A percentile compares a stretch with the other conserved stretches of the same genome.
Conservation (phyloP, 2,113 vertebrate genomes). For the Megaptera novaeangliae region DNA sequence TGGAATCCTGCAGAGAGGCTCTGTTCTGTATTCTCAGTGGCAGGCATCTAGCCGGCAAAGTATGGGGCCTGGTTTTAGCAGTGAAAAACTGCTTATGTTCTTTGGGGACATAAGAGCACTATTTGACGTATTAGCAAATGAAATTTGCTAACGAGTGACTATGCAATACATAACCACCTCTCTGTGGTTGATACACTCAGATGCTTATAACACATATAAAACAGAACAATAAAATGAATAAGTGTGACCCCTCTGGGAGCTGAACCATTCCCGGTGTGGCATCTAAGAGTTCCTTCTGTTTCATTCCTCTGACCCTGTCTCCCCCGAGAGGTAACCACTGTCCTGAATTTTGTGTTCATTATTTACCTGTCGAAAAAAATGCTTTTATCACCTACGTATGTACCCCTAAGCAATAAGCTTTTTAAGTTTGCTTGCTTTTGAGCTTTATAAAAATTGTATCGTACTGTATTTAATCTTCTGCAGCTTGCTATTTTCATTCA, state of each 20-base stretch:
- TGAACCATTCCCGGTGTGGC: background rate
- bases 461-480: background rate
- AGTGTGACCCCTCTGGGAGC: background rate
- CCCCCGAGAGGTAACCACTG: background rate
- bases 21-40: background rate
- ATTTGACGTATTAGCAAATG: background rate
- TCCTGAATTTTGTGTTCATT: background rate
- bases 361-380: background rate
- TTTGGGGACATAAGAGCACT: background rate
- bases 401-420: background rate
- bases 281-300: background rate
- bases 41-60: background rate
- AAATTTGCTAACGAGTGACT: background rate
- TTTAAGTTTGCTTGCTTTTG: background rate
- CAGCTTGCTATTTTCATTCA: background rate
- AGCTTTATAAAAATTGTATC: background rate
- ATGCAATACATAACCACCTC: background rate
- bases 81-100: background rate
- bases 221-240: background rate
- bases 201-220: background rate
- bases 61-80: background rate
- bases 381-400: background rate
- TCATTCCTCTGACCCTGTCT: background rate
- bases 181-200: background rate
- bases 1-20: background rate